These are phyloP conservation scores for Siniperca undulata DNA, from an alignment of 2,797 vertebrate species.

Conservation along the genomic window DNA sequence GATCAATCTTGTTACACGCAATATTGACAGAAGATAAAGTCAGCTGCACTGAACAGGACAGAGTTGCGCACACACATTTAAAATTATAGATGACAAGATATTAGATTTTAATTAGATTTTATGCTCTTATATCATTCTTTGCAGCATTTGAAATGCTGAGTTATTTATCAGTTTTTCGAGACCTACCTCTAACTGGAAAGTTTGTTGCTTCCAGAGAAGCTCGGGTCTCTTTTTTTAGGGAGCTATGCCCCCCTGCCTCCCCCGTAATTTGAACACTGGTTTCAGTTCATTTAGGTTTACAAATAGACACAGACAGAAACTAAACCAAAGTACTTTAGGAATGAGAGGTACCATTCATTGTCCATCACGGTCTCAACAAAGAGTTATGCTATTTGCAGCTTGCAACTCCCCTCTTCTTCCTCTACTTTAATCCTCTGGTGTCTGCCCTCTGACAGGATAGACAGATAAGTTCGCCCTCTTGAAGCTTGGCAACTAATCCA, in stretches of 20 bases:
- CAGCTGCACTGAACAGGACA: not conserved
- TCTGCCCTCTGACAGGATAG: not conserved
- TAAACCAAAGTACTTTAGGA: too few species aligned
- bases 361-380: not conserved
- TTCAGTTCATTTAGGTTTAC: not conserved
- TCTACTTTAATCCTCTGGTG: not conserved
- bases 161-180: not conserved
- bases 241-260: too few species aligned
- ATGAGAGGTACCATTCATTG: too few species aligned
- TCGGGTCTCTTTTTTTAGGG: not conserved
- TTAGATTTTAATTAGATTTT: not conserved
- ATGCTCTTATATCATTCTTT: not conserved
- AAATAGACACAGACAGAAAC: not conserved
- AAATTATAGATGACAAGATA: too few species aligned
- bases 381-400: not conserved
- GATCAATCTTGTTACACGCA: not conserved
- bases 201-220: not conserved
- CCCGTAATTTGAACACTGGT: too few species aligned
- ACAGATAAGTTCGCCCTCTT: not conserved
- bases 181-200: not conserved
- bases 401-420: not conserved
- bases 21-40: not conserved
- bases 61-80: too few species aligned
- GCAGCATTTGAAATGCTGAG: not conserved
- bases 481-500: not conserved